Conservation (phyloP, 2,113 vertebrate species). For the Neolamprologus falcicula region DNA sequence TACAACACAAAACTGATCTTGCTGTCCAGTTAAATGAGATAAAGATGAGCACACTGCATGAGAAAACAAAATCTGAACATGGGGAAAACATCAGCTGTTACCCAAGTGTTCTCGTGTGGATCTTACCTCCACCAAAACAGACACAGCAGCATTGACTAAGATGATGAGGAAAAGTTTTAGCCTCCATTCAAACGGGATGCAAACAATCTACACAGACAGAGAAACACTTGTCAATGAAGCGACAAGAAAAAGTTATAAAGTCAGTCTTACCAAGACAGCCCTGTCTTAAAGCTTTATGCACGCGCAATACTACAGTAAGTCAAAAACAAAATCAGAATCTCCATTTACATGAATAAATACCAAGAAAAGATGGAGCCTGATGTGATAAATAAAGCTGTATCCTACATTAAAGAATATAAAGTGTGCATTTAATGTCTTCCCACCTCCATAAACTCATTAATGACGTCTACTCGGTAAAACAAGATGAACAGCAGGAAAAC, state of each 20-base stretch:
- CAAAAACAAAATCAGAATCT: background rate
- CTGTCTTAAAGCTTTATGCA: background rate
- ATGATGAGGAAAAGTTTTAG: constrained; percentile 78
- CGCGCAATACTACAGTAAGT: background rate
- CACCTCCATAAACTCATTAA: constrained; percentile 83
- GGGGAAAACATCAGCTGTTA: background rate
- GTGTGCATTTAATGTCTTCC: background rate
- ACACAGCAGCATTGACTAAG: constrained; percentile 76
- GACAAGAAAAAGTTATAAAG: background rate
- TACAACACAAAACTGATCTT: background rate
- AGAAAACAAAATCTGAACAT: constrained; percentile 36
- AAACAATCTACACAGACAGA: constrained; percentile 78
- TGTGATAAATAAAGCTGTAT: background rate
- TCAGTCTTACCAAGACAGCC: background rate
- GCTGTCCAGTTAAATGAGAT: constrained; percentile 14
- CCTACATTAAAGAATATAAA: background rate
- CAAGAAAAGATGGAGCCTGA: background rate
- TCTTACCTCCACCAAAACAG: constrained; percentile 87
- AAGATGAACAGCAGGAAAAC: constrained; percentile 81
- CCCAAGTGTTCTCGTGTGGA: background rate
- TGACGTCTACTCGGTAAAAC: constrained; percentile 76
- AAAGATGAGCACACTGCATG: constrained; percentile 61
- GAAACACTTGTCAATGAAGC: background rate
- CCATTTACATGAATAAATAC: background rate
- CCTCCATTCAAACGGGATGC: constrained; percentile 86